A percentile compares a stretch with the other conserved stretches of the same genome.
Conservation (phyloP, 2,113 vertebrate genomes). For the Oreochromis tanganicae region DNA sequence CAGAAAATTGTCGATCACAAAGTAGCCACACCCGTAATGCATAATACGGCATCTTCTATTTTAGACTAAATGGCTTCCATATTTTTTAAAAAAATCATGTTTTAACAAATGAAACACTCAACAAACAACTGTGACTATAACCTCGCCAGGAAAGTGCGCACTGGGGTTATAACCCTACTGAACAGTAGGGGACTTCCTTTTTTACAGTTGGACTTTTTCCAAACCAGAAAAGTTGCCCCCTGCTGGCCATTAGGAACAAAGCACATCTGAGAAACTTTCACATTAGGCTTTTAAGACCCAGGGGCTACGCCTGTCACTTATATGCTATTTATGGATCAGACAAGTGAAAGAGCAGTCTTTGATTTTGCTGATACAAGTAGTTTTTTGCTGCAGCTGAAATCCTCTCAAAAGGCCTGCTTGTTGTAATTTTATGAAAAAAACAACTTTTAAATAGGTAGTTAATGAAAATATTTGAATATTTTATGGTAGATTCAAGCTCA, state of each 20-base stretch:
- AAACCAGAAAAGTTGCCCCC: too few species aligned
- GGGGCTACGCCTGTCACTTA: too few species aligned
- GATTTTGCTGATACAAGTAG: neutral
- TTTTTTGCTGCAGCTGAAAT: neutral
- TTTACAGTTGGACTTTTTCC: neutral
- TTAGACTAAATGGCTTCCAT: rapidly evolving
- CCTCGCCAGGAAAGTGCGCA: neutral
- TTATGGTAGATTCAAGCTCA: neutral
- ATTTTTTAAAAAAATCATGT: neutral
- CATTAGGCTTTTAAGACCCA: too few species aligned
- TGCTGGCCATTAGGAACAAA: too few species aligned
- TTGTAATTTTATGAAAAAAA: neutral
- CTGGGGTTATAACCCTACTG: neutral
- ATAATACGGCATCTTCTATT: too few species aligned
- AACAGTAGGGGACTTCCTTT: neutral
- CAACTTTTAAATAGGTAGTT: neutral
- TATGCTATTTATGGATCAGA: too few species aligned
- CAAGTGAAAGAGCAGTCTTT: neutral
- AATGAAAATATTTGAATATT: neutral
- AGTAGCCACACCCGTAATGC: neutral
- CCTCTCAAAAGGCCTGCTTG: neutral
- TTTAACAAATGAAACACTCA: neutral
- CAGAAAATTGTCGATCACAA: neutral
- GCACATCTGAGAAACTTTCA: too few species aligned
- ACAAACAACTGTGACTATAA: neutral